A percentile compares a stretch with the other conserved stretches of the same genome.
These are phyloP conservation scores for Macrobrachium rosenbergii DNA, from an alignment of 1,140 invertebrate genomes.

Conservation along the genomic window DNA sequence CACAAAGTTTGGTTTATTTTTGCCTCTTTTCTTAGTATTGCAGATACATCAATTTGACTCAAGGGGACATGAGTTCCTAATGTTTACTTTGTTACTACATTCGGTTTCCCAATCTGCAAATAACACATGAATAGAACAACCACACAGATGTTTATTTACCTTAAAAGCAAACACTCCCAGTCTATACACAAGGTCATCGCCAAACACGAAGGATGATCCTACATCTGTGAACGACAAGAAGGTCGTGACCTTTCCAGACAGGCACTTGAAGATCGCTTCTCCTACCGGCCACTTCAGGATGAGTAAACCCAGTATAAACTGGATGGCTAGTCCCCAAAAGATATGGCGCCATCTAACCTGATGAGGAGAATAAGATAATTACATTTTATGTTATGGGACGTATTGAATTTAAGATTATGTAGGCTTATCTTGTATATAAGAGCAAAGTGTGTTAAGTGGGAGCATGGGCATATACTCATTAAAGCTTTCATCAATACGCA, in stretches of 20 bases:
- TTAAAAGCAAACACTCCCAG: conserved; percentile 83
- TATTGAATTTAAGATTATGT: background rate
- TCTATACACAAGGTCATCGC: conserved; percentile 76
- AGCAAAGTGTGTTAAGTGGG: background rate
- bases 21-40: too few relatives aligned
- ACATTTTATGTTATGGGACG: background rate
- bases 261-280: conserved; percentile 82
- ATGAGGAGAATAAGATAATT: conserved; percentile 48
- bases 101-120: background rate
- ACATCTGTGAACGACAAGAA: conserved; percentile 84
- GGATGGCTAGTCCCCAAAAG: conserved; percentile 84
- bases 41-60: too few relatives aligned
- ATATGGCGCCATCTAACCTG: conserved; percentile 84
- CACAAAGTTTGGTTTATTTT: too few relatives aligned
- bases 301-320: conserved; percentile 88
- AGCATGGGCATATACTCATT: too few relatives aligned
- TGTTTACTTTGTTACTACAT: background rate
- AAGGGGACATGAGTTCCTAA: too few relatives aligned
- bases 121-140: background rate
- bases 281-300: conserved; percentile 89
- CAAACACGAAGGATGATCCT: conserved; percentile 90
- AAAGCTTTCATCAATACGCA: too few relatives aligned
- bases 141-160: conserved; percentile 73
- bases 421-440: background rate
- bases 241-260: conserved; percentile 79